Base-by-base conservation (phyloP, 2,113 vertebrate species). In the Menidia beryllina region DNA sequence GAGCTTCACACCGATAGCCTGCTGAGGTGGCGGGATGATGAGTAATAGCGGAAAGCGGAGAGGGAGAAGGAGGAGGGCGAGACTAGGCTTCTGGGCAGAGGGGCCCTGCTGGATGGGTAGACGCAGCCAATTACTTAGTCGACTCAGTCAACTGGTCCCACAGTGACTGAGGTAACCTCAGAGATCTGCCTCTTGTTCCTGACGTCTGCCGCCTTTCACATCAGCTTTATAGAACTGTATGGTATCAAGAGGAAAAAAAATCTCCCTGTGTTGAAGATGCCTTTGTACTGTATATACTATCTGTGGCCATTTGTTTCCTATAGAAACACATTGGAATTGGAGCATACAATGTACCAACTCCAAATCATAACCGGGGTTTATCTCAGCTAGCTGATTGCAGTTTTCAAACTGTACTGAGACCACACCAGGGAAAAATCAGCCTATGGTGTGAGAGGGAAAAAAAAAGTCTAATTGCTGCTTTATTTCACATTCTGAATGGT, bases 71-170 rank as follows among this genome's bases (percentile, higher is more conserved):
- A 85, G 76, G 74, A 73, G 72, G 78, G 80, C 81, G 80, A 77
- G 88, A 85, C 86, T 86, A 72, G 62, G 85, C 86, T 90, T 73
- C 69, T 76, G 76, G 82, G 83, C 68, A 84, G 60, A 77, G 69
- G 68, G 72, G 69, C 65, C 82, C 69, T 62, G 72, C 76, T 77
- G 80, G 77, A 75, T 8, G 67, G 67, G 72, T 68, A 81, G 75
- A 84, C 24, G 45, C 79, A 86, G 58, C 79, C 79, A 89, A 85
- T 89, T 89, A 91, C 86, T 86, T 52, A 58, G 83, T 84, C 81
- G 65, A 84, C 76, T 85, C 82, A 81, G 89, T 88, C 88, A 87
- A 91, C 84, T 64, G 79, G 77, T 87, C 87, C 87, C 87, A 84
- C 51, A 47, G 81, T 58, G 86, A 83, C 82, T 78, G 60, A 72